Conservation (phyloP, 2,113 vertebrate genomes). For the Scolopax mira region DNA sequence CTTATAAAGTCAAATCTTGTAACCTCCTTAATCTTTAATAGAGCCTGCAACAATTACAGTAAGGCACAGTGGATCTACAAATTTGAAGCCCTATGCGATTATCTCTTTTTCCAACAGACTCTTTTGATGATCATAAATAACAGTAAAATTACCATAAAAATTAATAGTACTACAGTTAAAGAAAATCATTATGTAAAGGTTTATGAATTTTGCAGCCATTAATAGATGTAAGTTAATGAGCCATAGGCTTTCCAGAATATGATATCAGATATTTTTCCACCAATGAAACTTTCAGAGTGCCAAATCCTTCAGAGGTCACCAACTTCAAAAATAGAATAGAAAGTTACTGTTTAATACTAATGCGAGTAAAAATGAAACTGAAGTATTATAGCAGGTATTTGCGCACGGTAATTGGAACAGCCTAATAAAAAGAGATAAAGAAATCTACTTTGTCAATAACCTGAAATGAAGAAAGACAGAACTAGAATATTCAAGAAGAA, state of each 20-base stretch:
- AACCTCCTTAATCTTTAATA: constrained; percentile 54
- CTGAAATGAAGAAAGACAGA: neutral
- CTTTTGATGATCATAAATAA: constrained; percentile 43
- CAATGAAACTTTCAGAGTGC: constrained; percentile 51
- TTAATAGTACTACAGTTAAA: constrained; percentile 63
- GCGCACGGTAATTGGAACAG: neutral
- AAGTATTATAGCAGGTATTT: neutral
- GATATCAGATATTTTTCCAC: constrained; percentile 52
- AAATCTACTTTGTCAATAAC: neutral
- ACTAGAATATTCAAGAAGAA: neutral
- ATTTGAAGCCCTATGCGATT: neutral
- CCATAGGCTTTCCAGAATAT: constrained; percentile 50
- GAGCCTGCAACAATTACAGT: constrained; percentile 46
- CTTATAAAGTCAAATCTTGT: constrained; percentile 60
- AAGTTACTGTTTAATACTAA: constrained; percentile 27
- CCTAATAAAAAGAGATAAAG: neutral
- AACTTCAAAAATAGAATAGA: constrained; percentile 41
- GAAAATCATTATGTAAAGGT: constrained; percentile 72
- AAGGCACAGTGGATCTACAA: constrained; percentile 12
- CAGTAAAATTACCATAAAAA: constrained; percentile 60
- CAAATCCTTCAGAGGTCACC: constrained; percentile 67
- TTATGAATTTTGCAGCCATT: constrained; percentile 67
- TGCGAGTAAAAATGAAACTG: constrained; percentile 1
- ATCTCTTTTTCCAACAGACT: constrained; percentile 13
- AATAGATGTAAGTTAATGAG: constrained; percentile 62